phyloP scores from a whole-genome alignment of 2,888 invertebrate species.

The Drosophila neonasuta region DNA sequence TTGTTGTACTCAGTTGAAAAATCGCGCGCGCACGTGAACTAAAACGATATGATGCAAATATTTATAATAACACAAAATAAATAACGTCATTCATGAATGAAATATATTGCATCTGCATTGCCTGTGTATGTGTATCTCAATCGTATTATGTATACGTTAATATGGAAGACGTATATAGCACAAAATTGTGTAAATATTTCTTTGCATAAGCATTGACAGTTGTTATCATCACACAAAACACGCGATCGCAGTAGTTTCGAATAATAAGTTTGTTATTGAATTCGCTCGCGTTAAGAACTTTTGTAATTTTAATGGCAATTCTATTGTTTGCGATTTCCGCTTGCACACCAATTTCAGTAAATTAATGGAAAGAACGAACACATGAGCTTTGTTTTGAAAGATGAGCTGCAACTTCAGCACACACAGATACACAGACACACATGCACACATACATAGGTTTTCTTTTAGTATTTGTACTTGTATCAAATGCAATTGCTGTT shows the following conservation, averaged over 20 bases:
- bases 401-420: conserved; percentile 11
- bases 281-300: conserved; percentile 23
- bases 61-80: conserved; percentile 38
- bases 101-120: conserved; percentile 14
- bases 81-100: conserved; percentile 64
- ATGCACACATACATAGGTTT: neutral
- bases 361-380: conserved; percentile 10
- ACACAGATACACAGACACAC: neutral
- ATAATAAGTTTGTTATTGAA: conserved; percentile 39
- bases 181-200: conserved; percentile 6
- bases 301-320: conserved; percentile 37
- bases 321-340: conserved; percentile 28
- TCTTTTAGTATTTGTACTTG: conserved; percentile 1
- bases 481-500: conserved; percentile 39
- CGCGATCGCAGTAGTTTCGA: conserved; percentile 50
- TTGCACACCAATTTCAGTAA: conserved; percentile 23
- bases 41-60: conserved; percentile 31
- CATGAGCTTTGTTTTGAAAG: conserved; percentile 7
- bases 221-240: conserved; percentile 43
- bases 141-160: conserved; percentile 13
- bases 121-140: conserved; percentile 1
- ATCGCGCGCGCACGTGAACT: conserved; percentile 29
- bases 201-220: conserved; percentile 18
- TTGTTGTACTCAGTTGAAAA: conserved; percentile 23
- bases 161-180: conserved; percentile 8